These are phyloP conservation scores for Cyrtodaria siliqua DNA, from an alignment of 2,888 invertebrate species.

Conservation along the genomic window DNA sequence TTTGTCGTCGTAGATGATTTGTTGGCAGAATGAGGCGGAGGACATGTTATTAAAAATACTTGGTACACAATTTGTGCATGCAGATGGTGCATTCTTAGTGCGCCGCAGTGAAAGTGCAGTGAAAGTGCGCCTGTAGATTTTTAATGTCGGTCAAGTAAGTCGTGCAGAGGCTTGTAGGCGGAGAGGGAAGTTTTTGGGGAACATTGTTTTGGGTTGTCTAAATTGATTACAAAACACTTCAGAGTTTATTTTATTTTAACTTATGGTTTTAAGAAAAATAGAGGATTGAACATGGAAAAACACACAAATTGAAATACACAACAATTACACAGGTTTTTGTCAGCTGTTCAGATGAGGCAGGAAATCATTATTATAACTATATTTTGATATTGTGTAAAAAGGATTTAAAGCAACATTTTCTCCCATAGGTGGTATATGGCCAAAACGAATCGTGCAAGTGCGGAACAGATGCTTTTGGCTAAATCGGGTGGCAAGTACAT, in stretches of 20 bases:
- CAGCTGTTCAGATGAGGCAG: too few species aligned
- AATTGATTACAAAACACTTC: too few species aligned
- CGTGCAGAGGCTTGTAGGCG: too few species aligned
- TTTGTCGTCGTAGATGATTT: slow-evolving; percentile 93
- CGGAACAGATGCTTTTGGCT: slow-evolving; percentile 95
- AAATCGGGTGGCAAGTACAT: slow-evolving; percentile 89
- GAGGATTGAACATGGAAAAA: too few species aligned
- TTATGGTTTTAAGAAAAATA: too few species aligned
- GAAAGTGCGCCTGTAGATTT: slow-evolving; percentile 99
- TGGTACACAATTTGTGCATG: slow-evolving; percentile 73
- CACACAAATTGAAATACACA: too few species aligned
- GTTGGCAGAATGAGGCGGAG: slow-evolving; percentile 99
- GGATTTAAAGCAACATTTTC: neutral
- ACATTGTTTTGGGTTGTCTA: too few species aligned
- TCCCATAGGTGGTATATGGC: slow-evolving; percentile 97
- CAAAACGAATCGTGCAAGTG: slow-evolving; percentile 98
- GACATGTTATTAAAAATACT: slow-evolving; percentile 93
- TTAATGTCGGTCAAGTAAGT: slow-evolving; percentile 99
- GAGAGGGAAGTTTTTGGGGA: too few species aligned
- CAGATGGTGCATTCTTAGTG: slow-evolving; percentile 99
- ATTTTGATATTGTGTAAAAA: neutral
- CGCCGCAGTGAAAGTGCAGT: slow-evolving; percentile 99
- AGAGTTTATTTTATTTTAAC: too few species aligned
- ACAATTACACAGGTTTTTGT: too few species aligned
- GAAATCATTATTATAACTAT: too few species aligned